Evolutionary conservation across 2,888 invertebrate species (phyloP), one percentile per base, ranked within the genome.

Genomic region (Caenorhabditis drosophilae): DNA sequence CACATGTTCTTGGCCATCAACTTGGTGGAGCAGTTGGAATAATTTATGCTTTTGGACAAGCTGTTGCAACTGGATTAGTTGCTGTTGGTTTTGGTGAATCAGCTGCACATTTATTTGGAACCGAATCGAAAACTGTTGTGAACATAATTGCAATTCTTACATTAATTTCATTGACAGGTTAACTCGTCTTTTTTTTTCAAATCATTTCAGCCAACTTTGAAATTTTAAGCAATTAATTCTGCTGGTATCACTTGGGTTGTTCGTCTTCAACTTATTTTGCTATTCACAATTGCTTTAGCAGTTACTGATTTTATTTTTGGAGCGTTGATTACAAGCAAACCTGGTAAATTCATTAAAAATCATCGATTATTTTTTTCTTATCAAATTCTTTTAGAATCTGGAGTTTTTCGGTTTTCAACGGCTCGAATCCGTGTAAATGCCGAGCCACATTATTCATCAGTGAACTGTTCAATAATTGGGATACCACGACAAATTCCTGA

Each of bases 171-270:
- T 87, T 96, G 2, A 75, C 76, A 15, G 76, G 75, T 76, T 20
- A 23, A 15, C 4, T n/a, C 20, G 7, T 16, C 12, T 36, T 36
- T n/a, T 9, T 9, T 36, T 36, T 36, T 36, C 15, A 4, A 36
- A 36, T n/a, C n/a, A 9, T n/a, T n/a, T n/a, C n/a, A n/a, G n/a
- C n/a, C n/a, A n/a, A n/a, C n/a, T n/a, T n/a, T n/a, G n/a, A n/a
- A n/a, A 22, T 41, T 80, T 78, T 34, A 79, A 86, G 87, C 90
- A 66, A 93, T 96, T 75, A 96, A 97, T 86, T 88, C 95, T 40
- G 94, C 95, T 25, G 96, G 96, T 38, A 95, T 97, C 0, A 95
- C 95, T 84, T 96, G 95, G 94, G 95, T 97, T 25, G 91, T 97
- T 57, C 92, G 96, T 83, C 86, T 96, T 53, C 96, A 97, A 84